These are phyloP conservation scores for Pitangus sulphuratus DNA, from an alignment of 2,797 vertebrate genomes.

Conservation along the genomic window DNA sequence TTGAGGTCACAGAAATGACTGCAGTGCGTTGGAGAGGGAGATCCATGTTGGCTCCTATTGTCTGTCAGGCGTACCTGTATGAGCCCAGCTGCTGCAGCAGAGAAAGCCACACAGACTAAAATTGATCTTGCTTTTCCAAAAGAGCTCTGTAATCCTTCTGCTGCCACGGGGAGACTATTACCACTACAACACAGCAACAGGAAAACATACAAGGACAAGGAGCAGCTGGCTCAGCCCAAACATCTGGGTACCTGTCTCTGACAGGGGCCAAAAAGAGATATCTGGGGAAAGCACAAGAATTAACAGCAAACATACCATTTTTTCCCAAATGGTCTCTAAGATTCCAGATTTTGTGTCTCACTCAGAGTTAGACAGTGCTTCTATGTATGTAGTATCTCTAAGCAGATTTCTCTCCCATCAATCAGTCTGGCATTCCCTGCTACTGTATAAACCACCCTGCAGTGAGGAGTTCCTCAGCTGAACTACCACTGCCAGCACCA, in stretches of 20 bases:
- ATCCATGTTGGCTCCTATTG: neutral
- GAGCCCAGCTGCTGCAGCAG: neutral
- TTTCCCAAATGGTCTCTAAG: neutral
- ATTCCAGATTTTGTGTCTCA: neutral
- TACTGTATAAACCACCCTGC: neutral
- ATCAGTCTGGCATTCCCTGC: neutral
- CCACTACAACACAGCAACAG: neutral
- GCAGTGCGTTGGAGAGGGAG: slow-evolving; percentile 5
- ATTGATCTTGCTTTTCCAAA: neutral
- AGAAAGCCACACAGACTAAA: neutral
- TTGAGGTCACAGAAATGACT: slow-evolving; percentile 3
- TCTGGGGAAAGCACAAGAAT: neutral
- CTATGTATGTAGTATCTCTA: neutral
- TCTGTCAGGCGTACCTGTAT: neutral
- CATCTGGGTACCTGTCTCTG: neutral
- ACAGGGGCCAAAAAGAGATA: neutral
- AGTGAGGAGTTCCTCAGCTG: neutral
- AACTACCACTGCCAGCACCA: neutral
- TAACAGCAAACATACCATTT: neutral
- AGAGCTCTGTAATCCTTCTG: neutral
- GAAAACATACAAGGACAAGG: neutral
- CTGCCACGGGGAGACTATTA: neutral
- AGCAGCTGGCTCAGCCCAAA: neutral
- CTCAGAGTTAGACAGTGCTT: neutral
- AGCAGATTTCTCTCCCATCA: neutral